Evolutionary conservation across 2,113 vertebrate genomes (phyloP).

Genomic region (Sphaerodactylus townsendi): DNA sequence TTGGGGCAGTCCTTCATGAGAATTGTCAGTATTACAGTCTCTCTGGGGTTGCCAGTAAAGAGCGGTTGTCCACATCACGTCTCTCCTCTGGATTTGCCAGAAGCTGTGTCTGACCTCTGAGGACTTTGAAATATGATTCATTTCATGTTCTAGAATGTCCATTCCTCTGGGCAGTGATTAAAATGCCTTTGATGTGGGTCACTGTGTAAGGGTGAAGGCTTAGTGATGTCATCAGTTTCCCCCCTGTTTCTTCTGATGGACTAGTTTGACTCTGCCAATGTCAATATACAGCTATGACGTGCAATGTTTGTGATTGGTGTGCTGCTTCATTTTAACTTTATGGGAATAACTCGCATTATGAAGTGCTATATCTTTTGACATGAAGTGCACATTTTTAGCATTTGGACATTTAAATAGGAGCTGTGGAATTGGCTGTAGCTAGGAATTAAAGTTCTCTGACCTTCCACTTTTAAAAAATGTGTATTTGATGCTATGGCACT

Average conservation of each 20-base stretch:
- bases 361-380: slow-evolving; percentile 37
- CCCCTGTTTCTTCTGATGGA: neutral
- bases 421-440: neutral
- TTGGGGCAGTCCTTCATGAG: slow-evolving; percentile 16
- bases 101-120: slow-evolving; percentile 43
- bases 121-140: slow-evolving; percentile 61
- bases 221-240: slow-evolving; percentile 60
- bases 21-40: slow-evolving; percentile 13
- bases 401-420: slow-evolving; percentile 19
- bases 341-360: neutral
- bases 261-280: slow-evolving; percentile 46
- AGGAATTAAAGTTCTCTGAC: neutral
- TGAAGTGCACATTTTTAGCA: accelerated
- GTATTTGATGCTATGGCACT: slow-evolving; percentile 23
- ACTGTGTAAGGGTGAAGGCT: slow-evolving; percentile 47
- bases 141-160: slow-evolving; percentile 53
- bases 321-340: slow-evolving; percentile 43
- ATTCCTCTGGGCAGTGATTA: slow-evolving; percentile 55
- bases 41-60: slow-evolving; percentile 41
- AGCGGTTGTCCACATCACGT: slow-evolving; percentile 43
- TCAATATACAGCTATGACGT: slow-evolving; percentile 44
- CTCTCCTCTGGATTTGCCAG: slow-evolving; percentile 54
- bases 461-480: slow-evolving; percentile 30
- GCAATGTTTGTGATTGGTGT: slow-evolving; percentile 13
- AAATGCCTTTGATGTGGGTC: slow-evolving; percentile 64